These are phyloP conservation scores for Ptychochromis oligacanthus DNA, from an alignment of 2,113 vertebrate genomes.

Conservation along the genomic window DNA sequence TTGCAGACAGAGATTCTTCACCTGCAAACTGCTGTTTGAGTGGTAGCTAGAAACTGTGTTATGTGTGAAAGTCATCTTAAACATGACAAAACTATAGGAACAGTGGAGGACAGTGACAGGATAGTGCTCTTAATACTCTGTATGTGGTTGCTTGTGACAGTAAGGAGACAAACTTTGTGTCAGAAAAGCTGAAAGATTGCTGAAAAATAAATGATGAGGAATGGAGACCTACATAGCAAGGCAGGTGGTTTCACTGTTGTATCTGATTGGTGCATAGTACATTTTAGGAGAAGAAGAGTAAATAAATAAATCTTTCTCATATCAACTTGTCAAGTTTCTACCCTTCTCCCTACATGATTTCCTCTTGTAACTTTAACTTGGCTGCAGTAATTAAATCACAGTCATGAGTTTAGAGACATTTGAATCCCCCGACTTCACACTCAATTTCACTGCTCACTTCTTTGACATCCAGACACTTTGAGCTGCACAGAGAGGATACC, in stretches of 20 bases:
- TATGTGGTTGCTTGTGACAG: accelerated
- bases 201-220: not conserved
- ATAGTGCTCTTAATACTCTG: not conserved
- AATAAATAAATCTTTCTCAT: conserved; percentile 54
- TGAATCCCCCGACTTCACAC: conserved; percentile 52
- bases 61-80: not conserved
- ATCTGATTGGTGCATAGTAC: not conserved
- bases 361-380: conserved; percentile 28
- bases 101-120: not conserved
- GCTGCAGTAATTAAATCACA: conserved; percentile 68
- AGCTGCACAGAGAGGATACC: conserved; percentile 47
- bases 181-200: accelerated
- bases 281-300: conserved; percentile 37
- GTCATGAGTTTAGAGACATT: conserved; percentile 63
- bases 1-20: not conserved
- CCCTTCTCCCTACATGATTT: not conserved
- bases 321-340: conserved; percentile 5
- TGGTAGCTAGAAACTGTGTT: not conserved
- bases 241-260: not conserved
- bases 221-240: not conserved
- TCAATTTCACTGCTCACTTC: conserved; percentile 60
- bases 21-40: not conserved
- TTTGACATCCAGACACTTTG: conserved; percentile 40
- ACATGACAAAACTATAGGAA: not conserved
- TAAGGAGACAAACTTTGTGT: not conserved